Percentiles rank a stretch among this genome's conserved stretches.
Conservation (phyloP, 2,888 invertebrate species). For the Hemaris fuciformis region DNA sequence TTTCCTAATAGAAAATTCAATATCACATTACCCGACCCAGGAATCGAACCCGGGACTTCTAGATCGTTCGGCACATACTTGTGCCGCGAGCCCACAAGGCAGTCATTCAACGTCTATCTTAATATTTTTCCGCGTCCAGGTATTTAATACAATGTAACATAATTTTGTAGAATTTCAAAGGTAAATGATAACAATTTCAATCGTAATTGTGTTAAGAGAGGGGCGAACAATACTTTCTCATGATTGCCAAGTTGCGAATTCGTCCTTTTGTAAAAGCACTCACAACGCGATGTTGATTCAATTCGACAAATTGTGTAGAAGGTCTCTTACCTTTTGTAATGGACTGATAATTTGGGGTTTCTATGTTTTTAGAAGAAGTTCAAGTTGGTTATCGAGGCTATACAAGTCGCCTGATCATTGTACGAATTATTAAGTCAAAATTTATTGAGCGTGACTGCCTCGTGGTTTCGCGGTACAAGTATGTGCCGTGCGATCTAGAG, state of each 20-base stretch:
- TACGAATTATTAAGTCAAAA: no score
- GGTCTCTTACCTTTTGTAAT: neutral
- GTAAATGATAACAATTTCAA: neutral
- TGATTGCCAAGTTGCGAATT: neutral
- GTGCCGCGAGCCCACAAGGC: no score
- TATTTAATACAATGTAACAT: neutral
- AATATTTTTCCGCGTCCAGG: neutral
- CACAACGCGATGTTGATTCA: constrained; percentile 11
- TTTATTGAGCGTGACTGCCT: no score
- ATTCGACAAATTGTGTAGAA: constrained; percentile 11
- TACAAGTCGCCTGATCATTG: no score
- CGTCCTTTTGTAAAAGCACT: neutral
- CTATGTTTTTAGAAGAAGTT: neutral
- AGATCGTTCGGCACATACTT: no score
- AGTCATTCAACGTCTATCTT: neutral
- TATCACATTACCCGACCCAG: no score
- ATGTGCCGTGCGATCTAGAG: no score
- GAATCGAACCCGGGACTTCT: no score
- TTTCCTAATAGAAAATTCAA: no score
- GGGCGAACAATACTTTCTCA: neutral
- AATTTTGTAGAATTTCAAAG: neutral
- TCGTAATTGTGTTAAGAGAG: neutral
- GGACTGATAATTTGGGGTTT: neutral
- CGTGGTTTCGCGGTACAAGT: no score
- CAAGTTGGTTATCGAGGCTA: no score